Conservation (phyloP, 2,888 invertebrate genomes). For the Tuta absoluta region DNA sequence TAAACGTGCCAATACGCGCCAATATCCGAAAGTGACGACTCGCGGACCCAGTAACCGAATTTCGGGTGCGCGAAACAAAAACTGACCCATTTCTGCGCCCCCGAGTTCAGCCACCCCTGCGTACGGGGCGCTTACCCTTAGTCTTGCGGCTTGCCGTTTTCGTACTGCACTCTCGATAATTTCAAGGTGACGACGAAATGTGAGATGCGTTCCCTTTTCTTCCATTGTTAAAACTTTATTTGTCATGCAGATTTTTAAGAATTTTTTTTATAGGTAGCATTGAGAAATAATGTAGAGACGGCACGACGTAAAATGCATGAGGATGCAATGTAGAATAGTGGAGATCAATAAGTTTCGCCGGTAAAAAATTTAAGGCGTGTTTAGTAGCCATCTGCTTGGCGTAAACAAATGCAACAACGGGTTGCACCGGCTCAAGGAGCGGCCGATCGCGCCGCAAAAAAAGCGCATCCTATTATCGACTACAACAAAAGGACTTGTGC, state of each 20-base stretch:
- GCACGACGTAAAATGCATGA: not conserved
- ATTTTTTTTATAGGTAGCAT: not conserved
- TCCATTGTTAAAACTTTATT: constrained; percentile 2
- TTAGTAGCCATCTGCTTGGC: constrained; percentile 43
- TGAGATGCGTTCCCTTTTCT: constrained; percentile 27
- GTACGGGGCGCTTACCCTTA: constrained; percentile 65
- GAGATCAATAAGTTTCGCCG: constrained; percentile 18
- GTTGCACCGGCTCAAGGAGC: constrained; percentile 51
- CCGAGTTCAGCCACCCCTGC: constrained; percentile 77
- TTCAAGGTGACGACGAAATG: constrained; percentile 54
- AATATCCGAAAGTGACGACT: constrained; percentile 43
- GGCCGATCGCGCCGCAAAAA: constrained; percentile 71
- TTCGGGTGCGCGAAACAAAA: constrained; percentile 79
- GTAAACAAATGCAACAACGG: constrained; percentile 59
- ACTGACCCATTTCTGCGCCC: constrained; percentile 80
- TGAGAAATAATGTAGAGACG: not conserved
- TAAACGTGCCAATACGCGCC: constrained; percentile 47
- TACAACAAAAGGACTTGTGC: constrained; percentile 81
- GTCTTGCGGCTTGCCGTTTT: constrained; percentile 58
- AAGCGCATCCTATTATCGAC: constrained; percentile 82
- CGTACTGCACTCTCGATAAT: constrained; percentile 64
- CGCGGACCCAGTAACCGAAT: constrained; percentile 78
- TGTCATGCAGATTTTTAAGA: not conserved
- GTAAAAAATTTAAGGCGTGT: constrained; percentile 36
- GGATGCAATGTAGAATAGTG: not conserved